phyloP scores from a whole-genome alignment of 1,140 invertebrate genomes.

The Temnothorax nylanderi region DNA sequence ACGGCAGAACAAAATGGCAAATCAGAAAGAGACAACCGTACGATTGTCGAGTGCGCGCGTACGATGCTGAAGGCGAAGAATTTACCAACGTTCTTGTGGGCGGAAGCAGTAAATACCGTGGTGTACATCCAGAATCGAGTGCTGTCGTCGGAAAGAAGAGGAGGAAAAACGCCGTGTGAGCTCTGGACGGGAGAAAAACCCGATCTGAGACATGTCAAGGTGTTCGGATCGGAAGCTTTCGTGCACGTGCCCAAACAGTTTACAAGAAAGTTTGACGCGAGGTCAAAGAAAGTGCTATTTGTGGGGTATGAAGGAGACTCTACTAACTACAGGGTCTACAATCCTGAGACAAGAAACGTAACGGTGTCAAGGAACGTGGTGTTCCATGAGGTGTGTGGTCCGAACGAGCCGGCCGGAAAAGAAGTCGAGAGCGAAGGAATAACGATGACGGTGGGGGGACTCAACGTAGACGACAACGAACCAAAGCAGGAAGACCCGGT shows the following conservation, averaged over 20 bases:
- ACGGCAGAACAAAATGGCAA: neutral
- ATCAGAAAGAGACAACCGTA: constrained; percentile 76
- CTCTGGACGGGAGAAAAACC: neutral
- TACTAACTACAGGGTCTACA: neutral
- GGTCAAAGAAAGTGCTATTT: neutral
- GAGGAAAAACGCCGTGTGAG: neutral
- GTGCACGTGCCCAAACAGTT: constrained; percentile 53
- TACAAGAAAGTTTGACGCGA: constrained; percentile 44
- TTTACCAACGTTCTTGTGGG: constrained; percentile 39
- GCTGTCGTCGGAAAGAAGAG: no score
- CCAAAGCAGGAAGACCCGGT: no score
- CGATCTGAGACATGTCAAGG: neutral
- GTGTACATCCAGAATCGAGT: neutral
- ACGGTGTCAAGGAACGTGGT: no score
- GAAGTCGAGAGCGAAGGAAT: no score
- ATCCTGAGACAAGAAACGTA: neutral
- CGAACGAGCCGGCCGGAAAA: no score
- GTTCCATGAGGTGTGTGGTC: no score
- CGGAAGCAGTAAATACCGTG: neutral
- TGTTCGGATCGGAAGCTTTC: constrained; percentile 39
- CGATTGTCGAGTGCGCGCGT: constrained; percentile 66
- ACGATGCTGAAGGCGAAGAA: constrained; percentile 52
- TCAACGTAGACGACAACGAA: no score
- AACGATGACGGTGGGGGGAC: no score
- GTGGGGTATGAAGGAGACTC: constrained; percentile 35